Evolutionary conservation across 2,888 invertebrate species (phyloP).

Genomic region (Cosmorhoe ocellata): DNA sequence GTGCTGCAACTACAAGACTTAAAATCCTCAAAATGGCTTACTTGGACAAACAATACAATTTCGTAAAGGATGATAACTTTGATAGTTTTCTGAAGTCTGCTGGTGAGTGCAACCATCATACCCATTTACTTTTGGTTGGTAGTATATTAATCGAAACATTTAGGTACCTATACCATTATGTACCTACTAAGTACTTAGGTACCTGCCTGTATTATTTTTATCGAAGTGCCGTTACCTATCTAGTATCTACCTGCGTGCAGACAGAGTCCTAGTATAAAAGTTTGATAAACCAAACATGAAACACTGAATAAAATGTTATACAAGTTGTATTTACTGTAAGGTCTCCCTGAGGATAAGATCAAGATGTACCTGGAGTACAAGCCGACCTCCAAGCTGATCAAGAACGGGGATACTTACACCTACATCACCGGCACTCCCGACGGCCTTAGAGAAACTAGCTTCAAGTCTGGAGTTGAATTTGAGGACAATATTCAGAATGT

Average conservation of each 20-base stretch:
- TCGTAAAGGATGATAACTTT: constrained; percentile 44
- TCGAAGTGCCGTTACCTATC: too few relatives aligned
- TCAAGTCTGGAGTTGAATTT: constrained; percentile 55
- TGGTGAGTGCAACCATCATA: too few relatives aligned
- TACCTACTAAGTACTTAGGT: too few relatives aligned
- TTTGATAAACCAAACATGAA: too few relatives aligned
- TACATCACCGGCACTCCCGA: constrained; percentile 26
- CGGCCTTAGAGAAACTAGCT: constrained; percentile 37
- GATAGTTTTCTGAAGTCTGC: constrained; percentile 43
- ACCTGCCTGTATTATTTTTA: too few relatives aligned
- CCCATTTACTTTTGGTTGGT: not conserved
- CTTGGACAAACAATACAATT: constrained; percentile 42
- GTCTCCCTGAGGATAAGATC: constrained; percentile 41
- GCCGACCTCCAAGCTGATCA: constrained; percentile 39
- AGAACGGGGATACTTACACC: constrained; percentile 50
- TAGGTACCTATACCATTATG: too few relatives aligned
- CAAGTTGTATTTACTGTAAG: constrained; percentile 32
- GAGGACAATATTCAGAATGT: constrained; percentile 36
- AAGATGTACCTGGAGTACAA: constrained; percentile 24
- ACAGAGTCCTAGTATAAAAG: too few relatives aligned
- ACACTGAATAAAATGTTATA: too few relatives aligned
- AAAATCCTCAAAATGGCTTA: constrained; percentile 41
- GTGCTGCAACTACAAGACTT: not conserved
- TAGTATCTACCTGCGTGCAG: too few relatives aligned
- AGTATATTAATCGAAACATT: not conserved